These are phyloP conservation scores for Cherax destructor DNA, from an alignment of 1,140 invertebrate species.

Conservation along the genomic window DNA sequence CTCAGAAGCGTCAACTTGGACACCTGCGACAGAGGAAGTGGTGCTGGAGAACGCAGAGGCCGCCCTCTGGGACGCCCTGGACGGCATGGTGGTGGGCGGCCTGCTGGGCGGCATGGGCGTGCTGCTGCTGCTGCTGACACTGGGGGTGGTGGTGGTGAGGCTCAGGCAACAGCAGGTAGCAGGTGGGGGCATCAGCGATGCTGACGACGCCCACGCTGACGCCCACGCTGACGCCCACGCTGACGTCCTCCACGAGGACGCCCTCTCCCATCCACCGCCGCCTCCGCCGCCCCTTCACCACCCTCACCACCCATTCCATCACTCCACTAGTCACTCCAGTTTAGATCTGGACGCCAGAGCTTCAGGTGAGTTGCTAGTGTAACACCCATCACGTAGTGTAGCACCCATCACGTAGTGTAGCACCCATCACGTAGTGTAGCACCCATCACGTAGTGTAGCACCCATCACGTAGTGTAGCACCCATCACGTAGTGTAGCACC, in stretches of 20 bases:
- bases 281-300: conserved; percentile 7
- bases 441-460: too few relatives aligned
- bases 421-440: too few relatives aligned
- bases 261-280: neutral
- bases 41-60: too few relatives aligned
- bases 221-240: too few relatives aligned
- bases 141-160: conserved; percentile 3
- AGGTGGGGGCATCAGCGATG: neutral
- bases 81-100: conserved; percentile 31
- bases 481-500: too few relatives aligned
- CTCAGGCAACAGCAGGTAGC: neutral
- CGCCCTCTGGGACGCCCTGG: conserved; percentile 27
- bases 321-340: conserved; percentile 37
- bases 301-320: neutral
- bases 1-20: neutral
- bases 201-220: neutral
- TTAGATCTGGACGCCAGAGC: neutral
- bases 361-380: neutral
- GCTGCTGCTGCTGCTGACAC: conserved; percentile 24
- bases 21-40: neutral
- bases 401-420: too few relatives aligned
- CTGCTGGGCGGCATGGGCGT: conserved; percentile 22
- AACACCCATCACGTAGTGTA: too few relatives aligned
- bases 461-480: too few relatives aligned
- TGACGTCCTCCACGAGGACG: too few relatives aligned